A percentile compares a stretch with the other conserved stretches of the same genome.
Evolutionary conservation across 2,888 invertebrate species (phyloP).

Genomic region (Achlya flavicornis): DNA sequence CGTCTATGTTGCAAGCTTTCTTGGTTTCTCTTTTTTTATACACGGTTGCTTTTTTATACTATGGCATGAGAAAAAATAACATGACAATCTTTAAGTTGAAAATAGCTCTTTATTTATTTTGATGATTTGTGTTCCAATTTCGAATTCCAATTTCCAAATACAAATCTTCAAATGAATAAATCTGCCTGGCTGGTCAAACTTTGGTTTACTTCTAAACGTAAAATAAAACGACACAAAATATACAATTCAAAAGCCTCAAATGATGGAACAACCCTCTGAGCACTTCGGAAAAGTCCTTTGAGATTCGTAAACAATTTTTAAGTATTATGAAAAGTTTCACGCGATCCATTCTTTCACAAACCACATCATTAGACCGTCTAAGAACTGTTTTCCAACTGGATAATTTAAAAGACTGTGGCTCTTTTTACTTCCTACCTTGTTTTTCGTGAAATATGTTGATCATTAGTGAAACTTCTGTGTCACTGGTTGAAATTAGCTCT

Average conservation of each 20-base stretch:
- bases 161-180: too few species aligned
- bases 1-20: constrained; percentile 49
- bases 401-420: constrained; percentile 6
- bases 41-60: constrained; percentile 9
- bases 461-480: background rate
- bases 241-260: constrained; percentile 3
- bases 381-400: constrained; percentile 23
- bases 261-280: constrained; percentile 13
- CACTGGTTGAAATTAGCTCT: background rate
- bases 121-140: too few species aligned
- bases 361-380: constrained; percentile 59
- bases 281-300: constrained; percentile 31
- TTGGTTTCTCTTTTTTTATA: constrained; percentile 39
- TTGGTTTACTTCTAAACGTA: background rate
- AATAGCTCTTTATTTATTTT: too few species aligned
- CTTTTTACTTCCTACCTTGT: background rate
- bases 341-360: constrained; percentile 45
- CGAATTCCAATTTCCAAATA: background rate
- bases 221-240: background rate
- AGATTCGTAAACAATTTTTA: constrained; percentile 42
- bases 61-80: constrained; percentile 11
- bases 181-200: background rate
- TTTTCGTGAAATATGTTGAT: constrained; percentile 3
- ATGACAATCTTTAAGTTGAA: background rate
- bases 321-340: constrained; percentile 49